A percentile compares a stretch with the other conserved stretches of the same genome.
phyloP scores from a whole-genome alignment of 2,113 vertebrate species.

The Mirza zaza region DNA sequence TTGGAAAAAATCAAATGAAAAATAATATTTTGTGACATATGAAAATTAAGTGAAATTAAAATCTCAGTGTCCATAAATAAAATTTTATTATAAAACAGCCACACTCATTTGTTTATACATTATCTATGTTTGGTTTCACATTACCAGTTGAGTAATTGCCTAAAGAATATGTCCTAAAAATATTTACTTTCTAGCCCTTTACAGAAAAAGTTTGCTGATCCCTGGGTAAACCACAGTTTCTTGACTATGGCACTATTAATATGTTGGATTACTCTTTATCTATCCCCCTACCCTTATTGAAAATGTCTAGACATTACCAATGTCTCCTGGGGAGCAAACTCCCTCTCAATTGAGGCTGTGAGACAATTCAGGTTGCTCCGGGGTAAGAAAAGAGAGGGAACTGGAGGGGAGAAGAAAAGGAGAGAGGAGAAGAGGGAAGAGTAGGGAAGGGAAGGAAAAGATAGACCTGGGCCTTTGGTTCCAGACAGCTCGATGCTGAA shows the following conservation, averaged over 20 bases:
- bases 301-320: not conserved
- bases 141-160: not conserved
- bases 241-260: not conserved
- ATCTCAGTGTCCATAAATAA: not conserved
- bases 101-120: not conserved
- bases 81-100: not conserved
- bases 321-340: not conserved
- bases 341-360: not conserved
- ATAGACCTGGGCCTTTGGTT: not conserved
- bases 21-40: not conserved
- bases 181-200: not conserved
- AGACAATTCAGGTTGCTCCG: not conserved
- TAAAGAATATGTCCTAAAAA: not conserved
- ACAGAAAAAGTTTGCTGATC: not conserved
- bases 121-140: not conserved
- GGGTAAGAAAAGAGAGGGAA: not conserved
- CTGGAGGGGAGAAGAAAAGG: not conserved
- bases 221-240: not conserved
- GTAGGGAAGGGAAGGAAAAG: not conserved
- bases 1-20: not conserved
- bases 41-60: not conserved
- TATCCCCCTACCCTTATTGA: not conserved
- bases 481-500: not conserved
- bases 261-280: not conserved
- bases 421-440: fast-evolving